These are phyloP conservation scores for Euwallacea fornicatus DNA, from an alignment of 1,140 invertebrate genomes.

Conservation along the genomic window DNA sequence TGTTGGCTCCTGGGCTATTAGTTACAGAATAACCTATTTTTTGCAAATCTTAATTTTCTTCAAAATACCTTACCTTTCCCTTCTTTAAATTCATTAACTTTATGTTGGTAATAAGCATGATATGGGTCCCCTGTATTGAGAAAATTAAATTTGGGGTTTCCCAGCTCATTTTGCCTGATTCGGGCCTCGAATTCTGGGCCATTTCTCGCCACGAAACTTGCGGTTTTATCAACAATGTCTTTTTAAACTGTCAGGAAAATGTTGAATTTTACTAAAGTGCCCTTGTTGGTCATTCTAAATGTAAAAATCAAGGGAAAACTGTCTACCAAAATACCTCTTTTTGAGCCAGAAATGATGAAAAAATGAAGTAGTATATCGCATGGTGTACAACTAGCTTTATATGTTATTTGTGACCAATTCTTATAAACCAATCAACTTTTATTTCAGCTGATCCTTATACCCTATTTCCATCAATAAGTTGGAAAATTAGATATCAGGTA, in stretches of 20 bases:
- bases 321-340: not conserved
- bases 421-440: no score
- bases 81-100: slow-evolving; percentile 95
- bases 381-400: no score
- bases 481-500: no score
- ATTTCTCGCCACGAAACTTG: slow-evolving; percentile 97
- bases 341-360: no score
- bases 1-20: slow-evolving; percentile 55
- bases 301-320: not conserved
- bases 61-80: slow-evolving; percentile 67
- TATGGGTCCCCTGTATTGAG: slow-evolving; percentile 97
- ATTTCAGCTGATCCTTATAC: no score
- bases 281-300: not conserved
- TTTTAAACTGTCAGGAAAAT: slow-evolving; percentile 51
- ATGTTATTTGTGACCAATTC: no score
- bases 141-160: slow-evolving; percentile 98
- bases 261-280: slow-evolving; percentile 25
- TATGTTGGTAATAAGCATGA: slow-evolving; percentile 98
- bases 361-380: no score
- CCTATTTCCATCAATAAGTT: no score
- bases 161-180: slow-evolving; percentile 94
- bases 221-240: slow-evolving; percentile 99
- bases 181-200: slow-evolving; percentile 97
- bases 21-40: not conserved
- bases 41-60: not conserved